Evolutionary conservation across 92 coral and sea anemone species (phyloP).

Genomic region (Isaurus tuberculatus): DNA sequence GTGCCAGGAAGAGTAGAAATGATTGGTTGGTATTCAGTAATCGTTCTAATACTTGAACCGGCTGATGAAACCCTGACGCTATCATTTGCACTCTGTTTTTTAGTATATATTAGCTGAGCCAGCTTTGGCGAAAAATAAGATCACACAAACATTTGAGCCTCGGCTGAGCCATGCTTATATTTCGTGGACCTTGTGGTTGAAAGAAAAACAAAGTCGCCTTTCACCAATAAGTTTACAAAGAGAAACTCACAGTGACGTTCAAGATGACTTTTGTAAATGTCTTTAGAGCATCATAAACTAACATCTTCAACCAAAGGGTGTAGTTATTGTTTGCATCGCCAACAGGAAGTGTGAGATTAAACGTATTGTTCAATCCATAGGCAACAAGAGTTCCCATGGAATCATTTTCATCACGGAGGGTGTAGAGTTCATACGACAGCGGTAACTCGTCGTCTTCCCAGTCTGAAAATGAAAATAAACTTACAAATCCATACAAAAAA

Average conservation of each 20-base stretch:
- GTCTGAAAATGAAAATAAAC: background rate
- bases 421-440: slow-evolving; percentile 20
- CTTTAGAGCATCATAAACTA: slow-evolving; percentile 1
- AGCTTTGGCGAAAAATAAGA: too few relatives aligned
- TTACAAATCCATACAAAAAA: background rate
- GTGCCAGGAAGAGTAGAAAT: too few relatives aligned
- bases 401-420: background rate
- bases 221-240: background rate
- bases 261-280: background rate
- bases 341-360: background rate
- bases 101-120: too few relatives aligned
- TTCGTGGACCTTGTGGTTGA: too few relatives aligned
- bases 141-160: too few relatives aligned
- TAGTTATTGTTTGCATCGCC: background rate
- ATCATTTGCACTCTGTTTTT: too few relatives aligned
- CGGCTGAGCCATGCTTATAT: too few relatives aligned
- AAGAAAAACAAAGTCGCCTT: too few relatives aligned
- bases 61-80: too few relatives aligned
- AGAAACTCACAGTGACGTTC: slow-evolving; percentile 19
- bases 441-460: slow-evolving; percentile 7
- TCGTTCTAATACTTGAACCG: too few relatives aligned
- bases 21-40: too few relatives aligned
- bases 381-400: slow-evolving; percentile 16
- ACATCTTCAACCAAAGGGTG: background rate
- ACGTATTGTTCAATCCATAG: slow-evolving; percentile 12